These are phyloP conservation scores for Lophotis ruficrista DNA, from an alignment of 2,113 vertebrate genomes.

Conservation along the genomic window DNA sequence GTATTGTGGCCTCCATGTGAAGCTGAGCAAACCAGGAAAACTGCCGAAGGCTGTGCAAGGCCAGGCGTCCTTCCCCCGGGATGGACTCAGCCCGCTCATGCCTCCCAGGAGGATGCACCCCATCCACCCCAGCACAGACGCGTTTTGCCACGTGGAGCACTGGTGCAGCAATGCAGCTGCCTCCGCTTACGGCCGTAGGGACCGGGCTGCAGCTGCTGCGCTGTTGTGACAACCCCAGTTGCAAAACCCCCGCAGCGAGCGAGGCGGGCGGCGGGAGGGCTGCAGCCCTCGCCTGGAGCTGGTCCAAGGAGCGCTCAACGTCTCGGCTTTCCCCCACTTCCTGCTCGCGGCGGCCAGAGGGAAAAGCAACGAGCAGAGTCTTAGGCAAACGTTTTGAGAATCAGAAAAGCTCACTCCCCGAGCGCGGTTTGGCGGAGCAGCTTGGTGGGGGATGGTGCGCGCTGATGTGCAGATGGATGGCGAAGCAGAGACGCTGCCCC, in stretches of 20 bases:
- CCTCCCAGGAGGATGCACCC: background rate
- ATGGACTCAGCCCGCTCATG: background rate
- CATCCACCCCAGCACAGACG: rapidly evolving
- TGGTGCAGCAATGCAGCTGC: background rate
- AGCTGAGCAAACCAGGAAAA: background rate
- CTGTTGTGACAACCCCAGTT: background rate
- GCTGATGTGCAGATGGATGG: rapidly evolving
- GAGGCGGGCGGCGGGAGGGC: background rate
- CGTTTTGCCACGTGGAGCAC: background rate
- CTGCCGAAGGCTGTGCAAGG: background rate
- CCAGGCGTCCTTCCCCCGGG: background rate
- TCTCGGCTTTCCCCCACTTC: background rate
- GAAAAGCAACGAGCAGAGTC: background rate
- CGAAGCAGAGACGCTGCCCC: background rate
- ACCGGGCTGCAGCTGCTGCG: background rate
- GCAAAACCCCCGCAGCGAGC: rapidly evolving
- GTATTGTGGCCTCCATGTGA: rapidly evolving
- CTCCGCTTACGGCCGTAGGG: background rate
- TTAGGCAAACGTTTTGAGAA: background rate
- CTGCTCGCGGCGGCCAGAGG: background rate
- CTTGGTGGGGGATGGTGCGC: rapidly evolving
- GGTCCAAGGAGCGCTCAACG: background rate
- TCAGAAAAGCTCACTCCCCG: background rate
- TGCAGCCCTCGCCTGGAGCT: background rate
- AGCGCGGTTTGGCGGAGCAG: background rate